These are phyloP conservation scores for Eupithecia inturbata DNA, from an alignment of 2,888 invertebrate genomes.

Conservation along the genomic window DNA sequence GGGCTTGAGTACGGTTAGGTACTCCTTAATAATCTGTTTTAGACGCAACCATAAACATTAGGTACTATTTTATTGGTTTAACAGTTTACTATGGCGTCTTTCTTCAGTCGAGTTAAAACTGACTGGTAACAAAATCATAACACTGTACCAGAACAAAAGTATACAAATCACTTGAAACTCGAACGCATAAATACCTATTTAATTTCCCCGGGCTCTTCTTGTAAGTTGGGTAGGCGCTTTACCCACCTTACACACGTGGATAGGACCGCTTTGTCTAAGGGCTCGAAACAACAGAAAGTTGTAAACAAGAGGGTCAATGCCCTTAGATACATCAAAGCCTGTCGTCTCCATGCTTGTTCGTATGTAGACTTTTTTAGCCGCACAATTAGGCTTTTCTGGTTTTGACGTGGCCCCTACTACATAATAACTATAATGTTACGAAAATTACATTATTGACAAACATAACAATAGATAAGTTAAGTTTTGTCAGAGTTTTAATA, in stretches of 20 bases:
- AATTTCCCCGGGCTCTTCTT: conserved; percentile 32
- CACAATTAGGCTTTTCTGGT: conserved; percentile 74
- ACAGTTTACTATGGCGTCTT: too few relatives aligned
- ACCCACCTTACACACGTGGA: conserved; percentile 12
- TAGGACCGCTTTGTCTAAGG: conserved; percentile 37
- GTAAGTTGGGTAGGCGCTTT: conserved; percentile 17
- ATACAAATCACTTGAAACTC: background rate
- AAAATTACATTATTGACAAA: too few relatives aligned
- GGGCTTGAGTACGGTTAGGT: too few relatives aligned
- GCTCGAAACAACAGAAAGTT: conserved; percentile 39
- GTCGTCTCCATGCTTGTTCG: conserved; percentile 50
- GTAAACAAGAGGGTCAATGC: conserved; percentile 49
- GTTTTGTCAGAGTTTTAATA: background rate
- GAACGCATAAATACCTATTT: conserved; percentile 25
- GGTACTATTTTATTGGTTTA: too few relatives aligned
- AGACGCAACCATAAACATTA: too few relatives aligned
- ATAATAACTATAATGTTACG: too few relatives aligned
- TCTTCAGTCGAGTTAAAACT: background rate
- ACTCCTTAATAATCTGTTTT: too few relatives aligned
- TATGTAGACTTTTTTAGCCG: conserved; percentile 65
- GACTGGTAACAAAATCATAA: background rate
- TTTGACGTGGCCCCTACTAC: conserved; percentile 66
- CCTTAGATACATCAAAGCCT: conserved; percentile 59
- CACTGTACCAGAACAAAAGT: background rate
- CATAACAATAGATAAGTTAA: too few relatives aligned